Base-by-base conservation (phyloP, 2,113 vertebrate species). In the Clarias gariepinus region DNA sequence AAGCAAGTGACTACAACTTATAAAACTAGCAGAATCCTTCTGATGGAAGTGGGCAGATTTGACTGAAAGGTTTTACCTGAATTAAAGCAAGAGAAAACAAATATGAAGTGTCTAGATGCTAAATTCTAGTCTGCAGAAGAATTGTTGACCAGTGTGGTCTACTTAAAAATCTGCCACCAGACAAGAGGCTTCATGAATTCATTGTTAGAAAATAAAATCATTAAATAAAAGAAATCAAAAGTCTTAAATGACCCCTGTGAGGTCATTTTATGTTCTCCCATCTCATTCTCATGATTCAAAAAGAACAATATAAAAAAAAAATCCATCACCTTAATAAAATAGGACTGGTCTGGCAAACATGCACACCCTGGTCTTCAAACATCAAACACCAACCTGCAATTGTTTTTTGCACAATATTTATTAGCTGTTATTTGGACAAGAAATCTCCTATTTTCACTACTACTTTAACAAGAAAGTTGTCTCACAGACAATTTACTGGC, bases 151-250 rank as follows among this genome's bases (percentile, higher is more conserved):
- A 71, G 5, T n/a, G 6, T 5, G 12, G 28, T 81, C 52, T 47
- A 28, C 4, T 4, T 3, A 15, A 63, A 63, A 30, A 18, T 83
- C 55, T 88, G 74, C 81, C 55, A 79, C 80, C 5, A 73, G 66
- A 12, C 23, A 47, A 74, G 53, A 47, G n/a, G 63, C 81, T 66
- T 53, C 19, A 47, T 0, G 25, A 23, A 47, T 74, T 74, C 12
- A 47, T 10, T 8, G 23, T 74, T 23, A 47, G 69, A 73, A 73
- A 73, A 23, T 47, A 83, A 88, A 55, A 83, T 61, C 58, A 21
- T 21, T 41, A 18, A 85, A 30, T 71, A 69, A 57, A 83, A 84
- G 68, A 41, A 41, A 41, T 41, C 4, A 41, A 41, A 41, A 41
- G 41, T 41, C 0, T 47, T 6, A 47, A 47, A 47, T 47, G 41